A percentile compares a stretch with the other conserved stretches of the same genome.
Conservation (phyloP, 1,140 invertebrate genomes). For the Drosophila nebulosa region DNA sequence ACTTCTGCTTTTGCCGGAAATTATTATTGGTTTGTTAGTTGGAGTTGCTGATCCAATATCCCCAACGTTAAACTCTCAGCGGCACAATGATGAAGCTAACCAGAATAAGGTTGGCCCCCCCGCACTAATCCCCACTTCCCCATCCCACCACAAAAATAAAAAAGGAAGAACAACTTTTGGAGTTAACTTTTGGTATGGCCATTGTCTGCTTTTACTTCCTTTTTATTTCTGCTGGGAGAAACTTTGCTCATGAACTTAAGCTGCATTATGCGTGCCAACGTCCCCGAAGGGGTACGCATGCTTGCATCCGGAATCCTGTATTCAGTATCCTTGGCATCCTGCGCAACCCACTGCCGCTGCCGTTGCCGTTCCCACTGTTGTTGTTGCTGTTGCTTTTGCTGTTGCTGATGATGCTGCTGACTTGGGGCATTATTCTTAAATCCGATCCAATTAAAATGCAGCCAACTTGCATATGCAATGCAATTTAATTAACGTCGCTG, state of each 20-base stretch:
- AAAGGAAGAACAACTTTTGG: slow-evolving; percentile 35
- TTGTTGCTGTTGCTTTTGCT: too few species aligned
- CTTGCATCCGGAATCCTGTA: slow-evolving; percentile 29
- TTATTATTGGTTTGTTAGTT: slow-evolving; percentile 73
- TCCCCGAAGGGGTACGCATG: neutral
- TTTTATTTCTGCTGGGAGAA: neutral
- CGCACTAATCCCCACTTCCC: too few species aligned
- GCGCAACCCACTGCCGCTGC: too few species aligned
- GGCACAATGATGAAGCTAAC: slow-evolving; percentile 61
- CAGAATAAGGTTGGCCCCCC: neutral
- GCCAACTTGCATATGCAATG: slow-evolving; percentile 75
- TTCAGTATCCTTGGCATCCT: neutral
- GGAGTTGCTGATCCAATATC: slow-evolving; percentile 55
- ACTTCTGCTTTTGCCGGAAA: slow-evolving; percentile 55
- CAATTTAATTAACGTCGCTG: slow-evolving; percentile 77
- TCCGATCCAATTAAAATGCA: slow-evolving; percentile 78
- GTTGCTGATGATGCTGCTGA: slow-evolving; percentile 21
- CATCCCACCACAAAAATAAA: slow-evolving; percentile 17
- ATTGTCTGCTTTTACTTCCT: slow-evolving; percentile 42
- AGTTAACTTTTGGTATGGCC: slow-evolving; percentile 55
- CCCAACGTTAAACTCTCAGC: slow-evolving; percentile 68
- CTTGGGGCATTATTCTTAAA: slow-evolving; percentile 77
- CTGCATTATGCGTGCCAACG: slow-evolving; percentile 60
- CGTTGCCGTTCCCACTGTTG: neutral
- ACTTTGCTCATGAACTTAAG: slow-evolving; percentile 13